These are phyloP conservation scores for Andrena haemorrhoa DNA, from an alignment of 2,888 invertebrate species.

Conservation along the genomic window DNA sequence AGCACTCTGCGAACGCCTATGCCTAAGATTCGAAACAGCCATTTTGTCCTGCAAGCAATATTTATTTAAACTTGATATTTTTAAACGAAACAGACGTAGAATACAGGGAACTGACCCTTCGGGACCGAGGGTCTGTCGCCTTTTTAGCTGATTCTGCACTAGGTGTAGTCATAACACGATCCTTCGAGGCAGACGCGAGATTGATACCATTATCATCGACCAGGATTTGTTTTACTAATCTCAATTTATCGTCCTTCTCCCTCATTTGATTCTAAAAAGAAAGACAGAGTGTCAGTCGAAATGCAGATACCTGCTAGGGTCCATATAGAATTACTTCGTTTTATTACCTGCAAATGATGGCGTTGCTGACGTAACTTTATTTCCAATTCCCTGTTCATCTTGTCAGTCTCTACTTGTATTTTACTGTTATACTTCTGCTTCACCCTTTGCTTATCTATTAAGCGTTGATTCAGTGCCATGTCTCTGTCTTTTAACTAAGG, in stretches of 20 bases:
- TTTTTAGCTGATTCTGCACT: slow-evolving; percentile 35
- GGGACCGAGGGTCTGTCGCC: slow-evolving; percentile 73
- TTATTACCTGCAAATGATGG: slow-evolving; percentile 86
- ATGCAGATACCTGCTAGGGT: background rate
- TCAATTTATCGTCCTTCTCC: slow-evolving; percentile 88
- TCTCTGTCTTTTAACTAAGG: slow-evolving; percentile 85
- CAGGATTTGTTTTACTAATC: slow-evolving; percentile 87
- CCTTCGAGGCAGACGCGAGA: slow-evolving; percentile 44
- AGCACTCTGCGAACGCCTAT: slow-evolving; percentile 93
- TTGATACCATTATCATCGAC: slow-evolving; percentile 84
- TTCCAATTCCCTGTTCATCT: slow-evolving; percentile 90
- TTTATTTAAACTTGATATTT: background rate
- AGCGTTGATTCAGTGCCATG: slow-evolving; percentile 85
- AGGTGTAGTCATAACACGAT: slow-evolving; percentile 22
- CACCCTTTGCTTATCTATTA: slow-evolving; percentile 86
- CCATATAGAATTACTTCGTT: background rate
- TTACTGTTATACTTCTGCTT: slow-evolving; percentile 85
- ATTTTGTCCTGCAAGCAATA: slow-evolving; percentile 86
- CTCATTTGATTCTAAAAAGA: slow-evolving; percentile 85
- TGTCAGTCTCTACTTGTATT: slow-evolving; percentile 91
- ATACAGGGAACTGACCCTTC: slow-evolving; percentile 65
- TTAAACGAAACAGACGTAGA: background rate
- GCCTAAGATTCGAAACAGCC: slow-evolving; percentile 90
- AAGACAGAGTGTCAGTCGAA: background rate
- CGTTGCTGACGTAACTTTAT: slow-evolving; percentile 87